Evolutionary conservation across 1,140 invertebrate genomes (phyloP).

Genomic region (Mesaphorura yosii): DNA sequence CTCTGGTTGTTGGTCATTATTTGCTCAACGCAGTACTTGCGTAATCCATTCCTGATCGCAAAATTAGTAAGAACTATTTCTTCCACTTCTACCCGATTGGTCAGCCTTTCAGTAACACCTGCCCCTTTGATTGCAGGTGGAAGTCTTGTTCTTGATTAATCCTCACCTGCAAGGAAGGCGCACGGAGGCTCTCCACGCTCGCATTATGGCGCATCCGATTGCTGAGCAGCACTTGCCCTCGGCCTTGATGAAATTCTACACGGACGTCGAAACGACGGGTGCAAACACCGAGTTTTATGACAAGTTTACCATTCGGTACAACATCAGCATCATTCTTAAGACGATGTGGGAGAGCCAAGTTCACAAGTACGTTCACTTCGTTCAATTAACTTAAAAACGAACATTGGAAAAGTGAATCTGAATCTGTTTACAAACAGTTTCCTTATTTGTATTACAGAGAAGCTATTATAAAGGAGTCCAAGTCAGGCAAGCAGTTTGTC

Average conservation of each 20-base stretch:
- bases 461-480: conserved; percentile 32
- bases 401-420: no score
- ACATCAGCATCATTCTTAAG: conserved; percentile 93
- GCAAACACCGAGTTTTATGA: conserved; percentile 97
- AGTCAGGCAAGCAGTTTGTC: conserved; percentile 81
- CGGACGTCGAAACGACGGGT: conserved; percentile 85
- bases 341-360: conserved; percentile 64
- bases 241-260: conserved; percentile 94
- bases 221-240: conserved; percentile 69
- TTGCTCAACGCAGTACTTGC: conserved; percentile 78
- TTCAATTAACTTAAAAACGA: no score
- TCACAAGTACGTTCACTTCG: conserved; percentile 38
- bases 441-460: conserved; percentile 5
- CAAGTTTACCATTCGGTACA: conserved; percentile 96
- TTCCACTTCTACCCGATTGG: no score
- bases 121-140: conserved; percentile 44
- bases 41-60: conserved; percentile 90
- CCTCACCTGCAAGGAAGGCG: conserved; percentile 59
- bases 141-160: conserved; percentile 86
- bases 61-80: conserved; percentile 60
- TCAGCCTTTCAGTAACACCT: conserved; percentile 2
- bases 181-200: conserved; percentile 47
- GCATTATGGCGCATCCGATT: conserved; percentile 73
- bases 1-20: conserved; percentile 78
- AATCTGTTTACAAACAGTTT: not conserved